Percentiles rank a stretch among this genome's conserved stretches.
phyloP scores from a whole-genome alignment of 2,113 vertebrate genomes.

The Eclectus roratus region DNA sequence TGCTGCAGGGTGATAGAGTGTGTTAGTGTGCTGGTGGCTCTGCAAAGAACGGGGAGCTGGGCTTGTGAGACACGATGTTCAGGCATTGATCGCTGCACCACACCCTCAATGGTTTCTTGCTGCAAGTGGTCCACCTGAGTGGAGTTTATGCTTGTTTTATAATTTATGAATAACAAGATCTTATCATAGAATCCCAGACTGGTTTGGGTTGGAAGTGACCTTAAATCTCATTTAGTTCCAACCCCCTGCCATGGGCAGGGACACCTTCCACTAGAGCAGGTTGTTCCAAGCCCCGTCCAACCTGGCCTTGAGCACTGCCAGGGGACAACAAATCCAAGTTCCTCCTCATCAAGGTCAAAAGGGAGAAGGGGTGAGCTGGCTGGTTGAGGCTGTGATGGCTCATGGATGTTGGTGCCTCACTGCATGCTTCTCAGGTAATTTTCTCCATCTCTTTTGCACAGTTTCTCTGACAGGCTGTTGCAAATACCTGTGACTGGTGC shows the following conservation, averaged over 20 bases:
- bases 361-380: background rate
- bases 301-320: background rate
- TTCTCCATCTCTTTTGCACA: background rate
- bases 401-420: background rate
- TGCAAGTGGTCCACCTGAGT: no score
- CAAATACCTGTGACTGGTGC: background rate
- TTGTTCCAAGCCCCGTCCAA: background rate
- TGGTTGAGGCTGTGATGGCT: background rate
- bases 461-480: background rate
- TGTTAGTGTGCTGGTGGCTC: background rate
- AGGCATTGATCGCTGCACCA: accelerated
- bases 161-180: background rate
- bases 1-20: background rate
- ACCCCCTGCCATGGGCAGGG: background rate
- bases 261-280: background rate
- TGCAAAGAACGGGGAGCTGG: background rate
- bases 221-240: background rate
- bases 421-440: background rate
- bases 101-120: background rate
- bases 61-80: accelerated
- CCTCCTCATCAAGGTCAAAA: background rate
- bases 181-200: background rate
- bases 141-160: background rate
- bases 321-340: background rate
- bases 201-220: background rate